phyloP scores from a whole-genome alignment of 2,797 vertebrate genomes.

The Chaetodon trifasciatus region DNA sequence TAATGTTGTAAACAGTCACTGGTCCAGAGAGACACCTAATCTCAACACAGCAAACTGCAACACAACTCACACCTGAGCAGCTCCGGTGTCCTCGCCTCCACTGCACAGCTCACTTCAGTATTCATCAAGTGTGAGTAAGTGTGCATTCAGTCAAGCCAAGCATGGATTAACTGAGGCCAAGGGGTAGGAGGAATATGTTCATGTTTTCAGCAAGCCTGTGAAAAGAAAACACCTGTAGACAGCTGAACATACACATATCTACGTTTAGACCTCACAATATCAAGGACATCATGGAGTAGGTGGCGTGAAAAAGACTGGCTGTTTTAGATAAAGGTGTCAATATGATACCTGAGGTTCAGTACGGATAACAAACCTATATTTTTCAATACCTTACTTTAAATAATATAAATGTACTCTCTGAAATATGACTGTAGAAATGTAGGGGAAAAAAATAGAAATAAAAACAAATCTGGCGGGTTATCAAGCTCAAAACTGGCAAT shows the following conservation, averaged over 20 bases:
- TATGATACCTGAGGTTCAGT: background rate
- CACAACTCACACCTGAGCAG: conserved; percentile 66
- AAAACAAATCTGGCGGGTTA: background rate
- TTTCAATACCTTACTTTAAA: background rate
- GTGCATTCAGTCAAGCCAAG: conserved; percentile 53
- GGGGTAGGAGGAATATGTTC: conserved; percentile 6
- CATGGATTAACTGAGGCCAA: conserved; percentile 49
- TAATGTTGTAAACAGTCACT: conserved; percentile 61
- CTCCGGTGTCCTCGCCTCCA: conserved; percentile 52
- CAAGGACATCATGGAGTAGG: background rate
- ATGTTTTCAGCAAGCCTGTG: conserved; percentile 13
- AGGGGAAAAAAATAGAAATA: background rate
- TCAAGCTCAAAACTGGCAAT: no score
- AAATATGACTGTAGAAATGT: background rate
- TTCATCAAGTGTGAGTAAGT: conserved; percentile 60
- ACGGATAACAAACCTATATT: background rate
- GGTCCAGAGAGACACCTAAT: conserved; percentile 61
- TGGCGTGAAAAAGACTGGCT: background rate
- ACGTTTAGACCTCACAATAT: background rate
- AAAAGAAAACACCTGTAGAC: conserved; percentile 26
- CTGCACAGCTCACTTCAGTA: conserved; percentile 49
- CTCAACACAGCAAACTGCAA: conserved; percentile 47
- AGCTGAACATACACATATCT: background rate
- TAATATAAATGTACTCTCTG: background rate
- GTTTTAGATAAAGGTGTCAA: background rate